Base-by-base conservation (phyloP, 2,797 vertebrate genomes). In the Enteromius radiatus region DNA sequence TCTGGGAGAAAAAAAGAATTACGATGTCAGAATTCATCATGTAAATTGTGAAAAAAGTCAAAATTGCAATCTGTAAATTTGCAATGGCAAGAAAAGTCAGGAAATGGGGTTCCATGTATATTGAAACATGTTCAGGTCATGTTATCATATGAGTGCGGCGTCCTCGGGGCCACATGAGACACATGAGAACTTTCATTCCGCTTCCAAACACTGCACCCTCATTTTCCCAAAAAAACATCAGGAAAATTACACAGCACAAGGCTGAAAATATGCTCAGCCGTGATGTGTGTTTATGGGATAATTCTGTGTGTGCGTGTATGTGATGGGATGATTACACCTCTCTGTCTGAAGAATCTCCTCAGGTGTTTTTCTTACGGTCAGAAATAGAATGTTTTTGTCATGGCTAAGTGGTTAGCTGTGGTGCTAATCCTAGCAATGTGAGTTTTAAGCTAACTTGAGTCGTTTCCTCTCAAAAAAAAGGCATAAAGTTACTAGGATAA, bases 201-300 rank as follows among this genome's bases (percentile, higher is more conserved):
- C 88, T 90, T 88, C 63, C 81, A 77, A 81, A 45, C 71, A 78
- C 75, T 78, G 85, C 82, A 79, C 86, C 86, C 84, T 92, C 65
- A 88, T 90, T 89, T 88, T 76, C 69, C 83, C 59, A 76, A 78
- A 63, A 81, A 88, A 78, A 26, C 76, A 63, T 85, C 41, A 36
- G 79, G 77, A 81, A 89, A 90, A 91, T 92, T 88, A 87, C 85
- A 92, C 28, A 67, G 84, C 26, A 59, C 52, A 28, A 49, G 77
- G 45, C 56, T 75, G 47, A 85, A 89, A 82, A 76, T 76, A 87
- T 87, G 77, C 75, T 84, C 41, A 36, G 59, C 33, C 31, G 56
- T 59, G 33, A 76, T 43, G 11, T 84, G 75, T 76, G 63, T 81
- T 69, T 84, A 70, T 70, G 38, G 26, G 31, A 83, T 61, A 78